phyloP scores from a whole-genome alignment of 2,113 vertebrate species.

The Prinia subflava region DNA sequence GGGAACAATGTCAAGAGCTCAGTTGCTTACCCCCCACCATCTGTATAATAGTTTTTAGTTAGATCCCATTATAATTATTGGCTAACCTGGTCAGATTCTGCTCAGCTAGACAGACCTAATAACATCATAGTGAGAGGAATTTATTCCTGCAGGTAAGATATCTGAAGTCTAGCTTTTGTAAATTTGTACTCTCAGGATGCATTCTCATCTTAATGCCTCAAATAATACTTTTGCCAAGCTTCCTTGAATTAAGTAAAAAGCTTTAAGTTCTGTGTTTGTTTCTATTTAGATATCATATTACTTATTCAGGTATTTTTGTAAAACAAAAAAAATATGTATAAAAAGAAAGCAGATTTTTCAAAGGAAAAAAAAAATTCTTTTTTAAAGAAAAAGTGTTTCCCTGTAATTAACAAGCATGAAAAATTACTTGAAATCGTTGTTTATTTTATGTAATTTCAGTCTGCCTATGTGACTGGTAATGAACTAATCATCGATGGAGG shows the following conservation, averaged over 20 bases:
- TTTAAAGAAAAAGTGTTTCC: background rate
- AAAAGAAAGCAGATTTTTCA: background rate
- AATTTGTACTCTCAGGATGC: background rate
- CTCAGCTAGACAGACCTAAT: background rate
- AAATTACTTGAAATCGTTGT: background rate
- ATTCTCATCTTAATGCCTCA: background rate
- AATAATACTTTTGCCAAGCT: background rate
- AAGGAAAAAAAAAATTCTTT: background rate
- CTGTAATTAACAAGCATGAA: background rate
- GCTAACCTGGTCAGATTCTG: background rate
- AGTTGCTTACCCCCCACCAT: background rate
- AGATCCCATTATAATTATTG: background rate
- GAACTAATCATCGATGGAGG: slow-evolving; percentile 92
- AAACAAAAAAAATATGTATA: background rate
- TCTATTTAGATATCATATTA: background rate
- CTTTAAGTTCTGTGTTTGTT: background rate
- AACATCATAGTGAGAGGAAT: background rate
- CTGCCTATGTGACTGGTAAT: slow-evolving; percentile 88
- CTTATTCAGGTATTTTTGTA: background rate
- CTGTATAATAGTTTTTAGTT: background rate
- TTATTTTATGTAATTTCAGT: slow-evolving; percentile 72
- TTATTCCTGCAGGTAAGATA: background rate
- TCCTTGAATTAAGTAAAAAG: background rate
- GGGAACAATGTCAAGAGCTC: background rate
- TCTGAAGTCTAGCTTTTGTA: background rate